Conservation (phyloP, 2,113 vertebrate genomes). For the Jacana jacana region DNA sequence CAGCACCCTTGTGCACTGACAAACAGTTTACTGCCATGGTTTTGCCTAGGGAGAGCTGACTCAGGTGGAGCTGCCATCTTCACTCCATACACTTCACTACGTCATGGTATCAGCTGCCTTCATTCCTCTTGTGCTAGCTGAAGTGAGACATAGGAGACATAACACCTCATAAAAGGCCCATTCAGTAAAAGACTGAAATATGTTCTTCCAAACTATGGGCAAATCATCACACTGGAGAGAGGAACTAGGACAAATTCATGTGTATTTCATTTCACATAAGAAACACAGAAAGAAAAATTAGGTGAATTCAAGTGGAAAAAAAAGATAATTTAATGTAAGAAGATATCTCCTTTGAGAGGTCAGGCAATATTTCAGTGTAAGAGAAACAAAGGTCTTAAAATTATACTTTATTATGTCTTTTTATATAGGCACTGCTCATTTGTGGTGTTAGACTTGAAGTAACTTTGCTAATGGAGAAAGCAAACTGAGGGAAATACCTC, state of each 20-base stretch:
- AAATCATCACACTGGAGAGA: neutral
- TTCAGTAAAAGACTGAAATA: neutral
- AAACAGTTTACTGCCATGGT: neutral
- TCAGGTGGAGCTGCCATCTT: neutral
- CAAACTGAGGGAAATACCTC: neutral
- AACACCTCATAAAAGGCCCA: neutral
- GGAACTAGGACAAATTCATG: neutral
- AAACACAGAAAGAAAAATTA: neutral
- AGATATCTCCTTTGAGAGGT: neutral
- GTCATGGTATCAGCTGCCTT: neutral
- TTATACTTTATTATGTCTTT: neutral
- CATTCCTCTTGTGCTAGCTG: neutral
- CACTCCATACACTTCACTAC: neutral
- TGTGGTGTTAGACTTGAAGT: neutral
- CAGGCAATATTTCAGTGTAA: neutral
- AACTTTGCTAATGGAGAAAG: neutral
- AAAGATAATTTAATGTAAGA: neutral
- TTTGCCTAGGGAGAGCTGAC: neutral
- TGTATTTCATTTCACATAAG: neutral
- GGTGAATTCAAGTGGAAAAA: neutral
- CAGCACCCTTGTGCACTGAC: accelerated
- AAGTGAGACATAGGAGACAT: neutral
- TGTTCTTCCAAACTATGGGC: neutral
- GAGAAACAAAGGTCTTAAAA: neutral
- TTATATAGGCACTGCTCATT: neutral